Evolutionary conservation across 92 coral and sea anemone genomes (phyloP).

Genomic region (Phenganax stokvisi): DNA sequence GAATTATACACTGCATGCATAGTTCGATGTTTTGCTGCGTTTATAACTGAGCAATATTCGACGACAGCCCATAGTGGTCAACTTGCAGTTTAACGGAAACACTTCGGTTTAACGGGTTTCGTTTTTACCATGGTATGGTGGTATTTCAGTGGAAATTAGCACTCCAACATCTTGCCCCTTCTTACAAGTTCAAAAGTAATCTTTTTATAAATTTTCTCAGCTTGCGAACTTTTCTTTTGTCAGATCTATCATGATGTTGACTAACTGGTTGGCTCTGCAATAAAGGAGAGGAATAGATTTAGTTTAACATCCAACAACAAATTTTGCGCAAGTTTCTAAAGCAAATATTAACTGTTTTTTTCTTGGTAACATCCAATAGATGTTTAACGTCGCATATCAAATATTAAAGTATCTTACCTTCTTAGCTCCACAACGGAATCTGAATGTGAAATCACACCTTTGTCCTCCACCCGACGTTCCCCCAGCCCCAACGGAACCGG

Average conservation of each 20-base stretch:
- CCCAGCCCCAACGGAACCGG: neutral
- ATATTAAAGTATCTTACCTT: neutral
- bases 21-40: too few species aligned
- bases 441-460: neutral
- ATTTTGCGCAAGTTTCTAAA: neutral
- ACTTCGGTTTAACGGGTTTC: too few species aligned
- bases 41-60: too few species aligned
- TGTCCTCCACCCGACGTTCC: neutral
- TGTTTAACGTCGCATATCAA: too few species aligned
- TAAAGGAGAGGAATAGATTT: neutral
- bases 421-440: neutral
- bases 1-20: too few species aligned
- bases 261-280: neutral
- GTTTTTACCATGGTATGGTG: too few species aligned
- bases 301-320: neutral
- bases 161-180: neutral
- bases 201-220: neutral
- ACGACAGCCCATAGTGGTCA: too few species aligned
- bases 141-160: neutral
- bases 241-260: neutral
- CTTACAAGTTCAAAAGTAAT: neutral
- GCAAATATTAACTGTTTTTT: too few species aligned
- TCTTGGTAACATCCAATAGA: too few species aligned
- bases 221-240: constrained; percentile 3
- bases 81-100: too few species aligned